Evolutionary conservation across 2,113 vertebrate species (phyloP), one percentile per base, ranked within the genome.

Genomic region (Nematolebias whitei): DNA sequence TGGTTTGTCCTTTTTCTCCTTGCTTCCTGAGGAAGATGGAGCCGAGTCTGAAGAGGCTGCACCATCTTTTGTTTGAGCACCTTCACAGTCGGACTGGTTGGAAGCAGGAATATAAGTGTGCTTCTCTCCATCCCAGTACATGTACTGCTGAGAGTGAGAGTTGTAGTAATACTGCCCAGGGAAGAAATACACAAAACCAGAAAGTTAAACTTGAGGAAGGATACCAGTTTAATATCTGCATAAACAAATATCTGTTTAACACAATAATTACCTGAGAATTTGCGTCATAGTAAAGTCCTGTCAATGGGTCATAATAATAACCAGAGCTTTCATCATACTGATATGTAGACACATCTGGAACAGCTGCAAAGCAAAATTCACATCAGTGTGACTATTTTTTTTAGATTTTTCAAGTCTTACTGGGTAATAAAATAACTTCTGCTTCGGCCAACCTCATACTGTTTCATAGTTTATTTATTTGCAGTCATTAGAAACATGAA

Each of bases 81-180:
- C 91, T 0, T 92, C 93, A 0, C 83, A 40, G 0, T 81, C 87
- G 3, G 83, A 77, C 55, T 93, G 92, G 51, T 58, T 71, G 14
- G 93, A 88, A 24, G 95, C 95, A 24, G 94, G 92, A 43, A 95
- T 76, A 18, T 95, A 96, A 9, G 89, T 94, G 35, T 90, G 90
- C 23, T 93, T 92, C 50, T 96, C 95, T 39, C 95, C 94, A 13
- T 96, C 95, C 95, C 95, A 96, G 87, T 96, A 96, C 84, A 96
- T 94, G 87, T 95, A 96, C 77, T 94, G 94, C 87, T 94, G 95
- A 16, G 90, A 91, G 78, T 95, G 94, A 66, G 94, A 76, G n/a
- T 96, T 96, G 77, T 91, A 96, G 77, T 96, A 96, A 88, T 96
- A 96, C 95, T 96, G 68, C 40, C 38, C 23, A 79, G 32, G 40